Evolutionary conservation across 2,113 vertebrate species (phyloP).

Genomic region (Ctenodactylus gundi): DNA sequence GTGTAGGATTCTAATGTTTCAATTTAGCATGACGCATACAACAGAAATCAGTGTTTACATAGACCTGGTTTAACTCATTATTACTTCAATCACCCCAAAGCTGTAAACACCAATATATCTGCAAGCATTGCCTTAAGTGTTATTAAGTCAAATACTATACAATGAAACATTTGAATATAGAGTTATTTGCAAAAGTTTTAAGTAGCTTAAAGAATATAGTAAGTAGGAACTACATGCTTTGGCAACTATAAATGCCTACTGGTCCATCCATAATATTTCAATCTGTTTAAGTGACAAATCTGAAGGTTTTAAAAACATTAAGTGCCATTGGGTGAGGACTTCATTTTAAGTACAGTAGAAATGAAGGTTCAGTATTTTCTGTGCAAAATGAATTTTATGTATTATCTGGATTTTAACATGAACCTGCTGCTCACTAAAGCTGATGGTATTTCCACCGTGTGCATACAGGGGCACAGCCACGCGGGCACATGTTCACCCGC

Average conservation of each 20-base stretch:
- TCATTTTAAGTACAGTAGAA: not conserved
- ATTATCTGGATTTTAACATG: not conserved
- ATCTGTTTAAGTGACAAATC: not conserved
- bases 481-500: fast-evolving
- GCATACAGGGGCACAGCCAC: not conserved
- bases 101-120: not conserved
- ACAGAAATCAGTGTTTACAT: not conserved
- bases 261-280: not conserved
- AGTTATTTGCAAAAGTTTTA: not conserved
- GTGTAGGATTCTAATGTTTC: not conserved
- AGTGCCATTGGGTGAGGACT: not conserved
- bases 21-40: not conserved
- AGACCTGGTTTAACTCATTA: not conserved
- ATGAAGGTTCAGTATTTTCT: not conserved
- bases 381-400: not conserved
- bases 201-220: not conserved
- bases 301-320: not conserved
- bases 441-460: not conserved
- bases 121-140: not conserved
- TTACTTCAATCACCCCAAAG: not conserved
- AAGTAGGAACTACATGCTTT: not conserved
- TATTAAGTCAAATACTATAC: not conserved
- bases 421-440: not conserved
- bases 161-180: not conserved
- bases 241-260: not conserved